Base-by-base conservation (phyloP, 2,113 vertebrate species). In the Acrocephalus arundinaceus region DNA sequence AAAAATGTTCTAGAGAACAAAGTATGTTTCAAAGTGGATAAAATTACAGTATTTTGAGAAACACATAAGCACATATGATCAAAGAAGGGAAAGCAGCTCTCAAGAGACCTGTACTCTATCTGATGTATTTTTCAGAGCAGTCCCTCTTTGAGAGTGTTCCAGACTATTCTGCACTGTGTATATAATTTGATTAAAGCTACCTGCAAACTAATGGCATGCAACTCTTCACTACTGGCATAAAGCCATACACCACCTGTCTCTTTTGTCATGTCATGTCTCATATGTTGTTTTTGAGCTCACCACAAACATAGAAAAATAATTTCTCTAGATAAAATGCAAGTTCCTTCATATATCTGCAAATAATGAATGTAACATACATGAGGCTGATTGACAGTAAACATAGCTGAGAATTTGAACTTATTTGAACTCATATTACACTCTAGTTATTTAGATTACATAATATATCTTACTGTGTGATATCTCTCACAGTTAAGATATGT, bases 51-150 rank as follows among this genome's bases (percentile, higher is more conserved):
- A 48, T 2, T 4, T 55, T 65, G 49, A 63, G 57, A 63, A 85
- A 81, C 16, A 4, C 6, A 10, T 25, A 54, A 55, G 17, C 78
- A 77, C n/a, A 37, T 28, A 30, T 52, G 7, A 22, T 76, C 27
- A 90, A 85, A 86, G 22, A 21, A 23, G 21, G 4, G 17, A 67
- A 83, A 33, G 31, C 11, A 7, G 0, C 0, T 0, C 3, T 19
- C 54, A 27, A 82, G 31, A 79, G 8, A 61, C 9, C 5, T 35
- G 13, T 15, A 33, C 37, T 92, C 11, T 66, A 18, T 33, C 18
- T 37, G 27, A 75, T 76, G 37, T 4, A 51, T 70, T 77, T 90
- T 80, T 86, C 59, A 71, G 7, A 75, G 30, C 16, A 65, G 25
- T 48, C 7, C 4, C 9, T 66, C 24, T 73, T n/a, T 77, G 59